A percentile compares a stretch with the other conserved stretches of the same genome.
These are phyloP conservation scores for Acleris cristana DNA, from an alignment of 2,888 invertebrate genomes.

Conservation along the genomic window DNA sequence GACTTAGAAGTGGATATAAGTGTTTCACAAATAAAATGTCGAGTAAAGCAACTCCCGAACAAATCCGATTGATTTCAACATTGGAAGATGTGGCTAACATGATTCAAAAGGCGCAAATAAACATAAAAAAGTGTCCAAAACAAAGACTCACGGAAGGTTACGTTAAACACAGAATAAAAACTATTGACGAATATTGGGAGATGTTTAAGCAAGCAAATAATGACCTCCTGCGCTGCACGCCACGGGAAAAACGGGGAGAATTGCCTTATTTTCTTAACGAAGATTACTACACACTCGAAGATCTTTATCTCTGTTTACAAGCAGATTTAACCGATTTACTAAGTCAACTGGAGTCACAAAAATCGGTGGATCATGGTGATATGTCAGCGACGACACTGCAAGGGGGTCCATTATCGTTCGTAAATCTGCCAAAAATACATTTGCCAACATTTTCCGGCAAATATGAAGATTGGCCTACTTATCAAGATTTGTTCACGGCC, in stretches of 20 bases:
- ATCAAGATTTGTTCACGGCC: background rate
- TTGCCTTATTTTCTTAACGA: constrained; percentile 14
- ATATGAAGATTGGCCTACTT: background rate
- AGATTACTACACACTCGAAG: constrained; percentile 18
- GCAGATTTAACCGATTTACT: constrained; percentile 11
- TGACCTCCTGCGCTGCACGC: background rate
- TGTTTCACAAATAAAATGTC: background rate
- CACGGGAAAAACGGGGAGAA: constrained; percentile 9
- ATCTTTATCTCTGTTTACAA: constrained; percentile 17
- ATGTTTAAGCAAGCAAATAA: constrained; percentile 11
- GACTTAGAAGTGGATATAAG: no score
- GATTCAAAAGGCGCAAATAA: constrained; percentile 14
- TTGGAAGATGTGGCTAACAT: constrained; percentile 9
- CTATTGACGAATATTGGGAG: constrained; percentile 13
- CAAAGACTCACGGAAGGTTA: background rate
- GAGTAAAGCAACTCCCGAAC: background rate
- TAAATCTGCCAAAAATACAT: constrained; percentile 10
- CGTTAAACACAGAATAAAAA: background rate
- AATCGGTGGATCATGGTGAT: background rate
- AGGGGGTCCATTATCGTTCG: constrained; percentile 1
- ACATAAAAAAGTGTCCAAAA: constrained; percentile 9
- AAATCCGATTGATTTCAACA: background rate
- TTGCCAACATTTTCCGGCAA: background rate
- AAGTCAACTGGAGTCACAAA: background rate
- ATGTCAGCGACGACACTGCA: constrained; percentile 1